Base-by-base conservation (phyloP, 2,113 vertebrate species). In the Malurus alboscapulatus region DNA sequence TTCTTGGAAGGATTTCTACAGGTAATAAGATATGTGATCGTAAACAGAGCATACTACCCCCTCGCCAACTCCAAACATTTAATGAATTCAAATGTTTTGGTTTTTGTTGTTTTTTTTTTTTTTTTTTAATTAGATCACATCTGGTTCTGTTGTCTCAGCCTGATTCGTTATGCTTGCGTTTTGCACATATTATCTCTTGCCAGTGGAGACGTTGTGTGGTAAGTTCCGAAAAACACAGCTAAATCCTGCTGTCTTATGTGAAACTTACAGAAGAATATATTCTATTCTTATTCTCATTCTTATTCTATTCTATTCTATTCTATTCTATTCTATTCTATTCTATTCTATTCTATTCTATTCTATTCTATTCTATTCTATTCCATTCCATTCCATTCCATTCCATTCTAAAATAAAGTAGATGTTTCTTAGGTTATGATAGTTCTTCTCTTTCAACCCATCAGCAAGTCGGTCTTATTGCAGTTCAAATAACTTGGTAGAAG, bases 21-120 rank as follows among this genome's bases (percentile, higher is more conserved):
- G 9, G 29, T 92, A 78, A 45, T 72, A 87, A 68, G 10, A 53
- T 16, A 63, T 6, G 18, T 50, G 48, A 47, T 68, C 78, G 76
- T 79, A 32, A 93, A 54, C 17, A 34, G 20, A 62, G 5, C 7
- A 29, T n/a, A 7, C 7, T 13, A 63, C 0, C 0, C 2, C 11
- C 14, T 38, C 5, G 1, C 10, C 3, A 5, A 47, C 19, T 75
- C 12, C 24, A 84, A 77, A 59, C 11, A 65, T 57, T 73, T 84
- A 0, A 65, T 50, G 5, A 93, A 72, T 4, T 57, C 7, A 86
- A 51, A 54, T 54, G 6, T 8, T 69, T 38, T 38, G 38, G 7
- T 36, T 36, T 36, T 34, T 34, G 34, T 34, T 34, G 34, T 34
- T 34, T 36, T 36, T 36, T 36, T 36, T 36, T 8, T 36, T 36